Base-by-base conservation (phyloP, 2,888 invertebrate species). In the Hyposoter dolosus region DNA sequence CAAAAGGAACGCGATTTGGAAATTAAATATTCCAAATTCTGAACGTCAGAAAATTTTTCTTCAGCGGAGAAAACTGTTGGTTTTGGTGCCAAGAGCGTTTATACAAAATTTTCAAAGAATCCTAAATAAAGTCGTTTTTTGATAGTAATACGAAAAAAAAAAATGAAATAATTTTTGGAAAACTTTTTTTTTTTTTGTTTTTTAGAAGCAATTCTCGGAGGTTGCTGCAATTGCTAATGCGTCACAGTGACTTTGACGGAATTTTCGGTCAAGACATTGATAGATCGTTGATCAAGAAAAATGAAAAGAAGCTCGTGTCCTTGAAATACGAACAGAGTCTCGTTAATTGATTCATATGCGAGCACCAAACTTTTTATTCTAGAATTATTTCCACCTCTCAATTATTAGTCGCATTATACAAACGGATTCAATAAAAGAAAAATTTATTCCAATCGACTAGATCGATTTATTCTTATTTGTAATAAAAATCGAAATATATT, bases 211-310 rank as follows among this genome's bases (percentile, higher is more conserved):
- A 89, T 53, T 87, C 88, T n/a, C 89, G 88, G 71, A 88, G 87
- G 43, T 50, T 89, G 53, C 63, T 90, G 63, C 89, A 89, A 82
- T 32, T 85, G 9, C 71, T 89, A 76, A 86, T 90, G 86, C 45
- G 12, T 7, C 88, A 89, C 74, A 66, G 74, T n/a, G 87, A 89
- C 32, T 90, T 90, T 56, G 88, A 90, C 32, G 71, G 69, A 23
- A 76, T 85, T 32, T 89, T 89, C 71, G 78, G 85, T 74, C 89
- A 89, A 72, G 88, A 89, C 53, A 85, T 90, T 28, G 89, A 89
- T 60, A 84, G 82, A 15, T 86, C 88, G 50, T 78, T 88, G 66
- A 85, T 82, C 12, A 88, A 82, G n/a, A 89, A 84, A 84, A 87
- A 89, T 50, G 87, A 90, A 40, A 89, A 89, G 65, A 88, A 88